Evolutionary conservation across 2,888 invertebrate species (phyloP), one percentile per base, ranked within the genome.

Genomic region (Helobdella robusta): DNA sequence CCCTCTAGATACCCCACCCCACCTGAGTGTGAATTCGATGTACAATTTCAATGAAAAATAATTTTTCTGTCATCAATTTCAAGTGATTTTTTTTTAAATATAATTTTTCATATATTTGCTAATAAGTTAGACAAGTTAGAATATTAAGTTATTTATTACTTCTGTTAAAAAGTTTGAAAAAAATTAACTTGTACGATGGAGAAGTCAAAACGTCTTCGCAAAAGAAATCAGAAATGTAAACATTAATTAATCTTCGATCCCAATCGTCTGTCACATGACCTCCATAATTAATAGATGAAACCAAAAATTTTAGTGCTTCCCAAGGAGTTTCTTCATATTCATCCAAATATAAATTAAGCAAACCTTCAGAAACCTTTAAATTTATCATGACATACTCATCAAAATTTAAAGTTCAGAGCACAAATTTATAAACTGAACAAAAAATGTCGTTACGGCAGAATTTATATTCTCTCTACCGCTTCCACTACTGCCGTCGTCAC

Each of bases 251-350:
- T 23, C 90, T 82, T 68, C 86, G 82, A 79, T 85, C 85, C 85
- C 85, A 86, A 73, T 86, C 86, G 75, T 87, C 86, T 1, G 86
- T 87, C 73, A 87, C 86, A 77, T 89, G 89, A 0, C 91, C 91
- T 36, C 91, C 91, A 76, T 91, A 91, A 81, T 88, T 90, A 70
- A 91, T 88, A 72, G 87, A 89, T 0, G 90, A 88, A 75, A 91
- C 89, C 68, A 91, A 81, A 78, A 89, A 91, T 72, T 90, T 89
- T 59, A 91, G 80, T 0, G 91, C 90, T 74, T 89, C 90, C 89
- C 90, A 91, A 0, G 91, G 91, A 0, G 89, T 90, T 18, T 87
- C 86, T n/a, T 86, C 85, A 78, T 91, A 91, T 75, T 90, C 89
- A 73, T 89, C 88, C 64, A 91, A 80, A 77, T 91, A 91, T 63